Evolutionary conservation across 2,888 invertebrate genomes (phyloP).

Genomic region (Hirtodrosophila confusa): DNA sequence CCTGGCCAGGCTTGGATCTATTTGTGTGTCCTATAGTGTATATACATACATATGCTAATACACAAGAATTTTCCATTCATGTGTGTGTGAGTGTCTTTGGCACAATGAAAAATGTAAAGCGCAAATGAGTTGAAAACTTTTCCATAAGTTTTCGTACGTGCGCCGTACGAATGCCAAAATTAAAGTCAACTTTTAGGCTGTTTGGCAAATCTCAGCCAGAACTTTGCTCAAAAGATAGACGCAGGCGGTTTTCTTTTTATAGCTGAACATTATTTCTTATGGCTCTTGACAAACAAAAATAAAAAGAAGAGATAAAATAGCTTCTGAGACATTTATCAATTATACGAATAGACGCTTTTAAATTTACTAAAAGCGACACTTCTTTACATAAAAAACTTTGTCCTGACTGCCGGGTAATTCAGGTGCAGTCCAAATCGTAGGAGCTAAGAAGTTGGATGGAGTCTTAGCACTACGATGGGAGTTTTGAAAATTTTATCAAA

Average conservation of each 20-base stretch:
- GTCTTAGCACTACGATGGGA: too few species aligned
- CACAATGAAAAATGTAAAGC: conserved; percentile 71
- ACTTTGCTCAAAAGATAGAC: conserved; percentile 52
- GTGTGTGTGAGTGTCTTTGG: conserved; percentile 37
- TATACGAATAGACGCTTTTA: conserved; percentile 1
- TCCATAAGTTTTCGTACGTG: conserved; percentile 64
- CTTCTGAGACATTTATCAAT: not conserved
- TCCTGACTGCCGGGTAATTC: too few species aligned
- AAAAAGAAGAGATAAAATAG: conserved; percentile 4
- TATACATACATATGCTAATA: not conserved
- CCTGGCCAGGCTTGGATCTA: too few species aligned
- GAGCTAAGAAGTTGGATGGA: too few species aligned
- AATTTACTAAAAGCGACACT: not conserved
- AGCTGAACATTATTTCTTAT: conserved; percentile 13
- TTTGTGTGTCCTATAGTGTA: not conserved
- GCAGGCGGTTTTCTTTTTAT: conserved; percentile 2
- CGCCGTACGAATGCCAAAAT: conserved; percentile 46
- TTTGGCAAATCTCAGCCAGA: conserved; percentile 49
- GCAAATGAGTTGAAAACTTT: conserved; percentile 80
- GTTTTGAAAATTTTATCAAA: too few species aligned
- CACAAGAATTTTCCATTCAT: conserved; percentile 18
- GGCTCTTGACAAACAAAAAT: conserved; percentile 31
- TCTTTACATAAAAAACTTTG: too few species aligned
- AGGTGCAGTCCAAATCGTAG: too few species aligned
- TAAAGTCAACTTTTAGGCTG: conserved; percentile 64